Conservation (phyloP, 1,140 invertebrate species). For the Agrypnia vestita region DNA sequence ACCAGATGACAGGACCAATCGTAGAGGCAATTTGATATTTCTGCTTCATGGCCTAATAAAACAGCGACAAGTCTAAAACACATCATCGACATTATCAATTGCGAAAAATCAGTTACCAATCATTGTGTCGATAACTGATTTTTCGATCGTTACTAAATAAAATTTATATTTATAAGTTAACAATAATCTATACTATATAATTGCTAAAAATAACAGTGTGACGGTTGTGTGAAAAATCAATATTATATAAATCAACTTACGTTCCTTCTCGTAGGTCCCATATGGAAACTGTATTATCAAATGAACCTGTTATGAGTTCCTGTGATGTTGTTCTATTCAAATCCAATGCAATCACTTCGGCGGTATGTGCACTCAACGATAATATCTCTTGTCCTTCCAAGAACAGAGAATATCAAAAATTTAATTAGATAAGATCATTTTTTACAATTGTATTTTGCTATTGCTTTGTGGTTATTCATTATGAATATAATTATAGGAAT, state of each 20-base stretch:
- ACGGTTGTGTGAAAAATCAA: background rate
- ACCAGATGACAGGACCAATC: constrained; percentile 82
- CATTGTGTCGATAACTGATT: too few relatives aligned
- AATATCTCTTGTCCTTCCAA: constrained; percentile 75
- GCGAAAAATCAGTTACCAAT: too few relatives aligned
- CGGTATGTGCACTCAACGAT: constrained; percentile 78
- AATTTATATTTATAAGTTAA: too few relatives aligned
- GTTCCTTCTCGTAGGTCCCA: constrained; percentile 83
- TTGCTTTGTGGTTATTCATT: too few relatives aligned
- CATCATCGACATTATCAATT: background rate
- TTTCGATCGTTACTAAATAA: too few relatives aligned
- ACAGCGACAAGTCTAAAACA: constrained; percentile 75
- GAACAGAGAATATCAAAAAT: constrained; percentile 26
- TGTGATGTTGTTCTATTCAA: constrained; percentile 81
- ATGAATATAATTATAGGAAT: background rate
- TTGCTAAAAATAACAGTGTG: background rate
- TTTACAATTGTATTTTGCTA: too few relatives aligned
- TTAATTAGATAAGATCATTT: background rate
- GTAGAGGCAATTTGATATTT: constrained; percentile 84
- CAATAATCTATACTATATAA: too few relatives aligned
- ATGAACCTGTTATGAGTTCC: constrained; percentile 82
- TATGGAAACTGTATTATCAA: constrained; percentile 82
- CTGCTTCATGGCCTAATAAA: constrained; percentile 80
- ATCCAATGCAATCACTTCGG: constrained; percentile 82
- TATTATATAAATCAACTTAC: constrained; percentile 68